A percentile compares a stretch with the other conserved stretches of the same genome.
These are phyloP conservation scores for Microplitis mediator DNA, from an alignment of 1,140 invertebrate genomes.

Conservation along the genomic window DNA sequence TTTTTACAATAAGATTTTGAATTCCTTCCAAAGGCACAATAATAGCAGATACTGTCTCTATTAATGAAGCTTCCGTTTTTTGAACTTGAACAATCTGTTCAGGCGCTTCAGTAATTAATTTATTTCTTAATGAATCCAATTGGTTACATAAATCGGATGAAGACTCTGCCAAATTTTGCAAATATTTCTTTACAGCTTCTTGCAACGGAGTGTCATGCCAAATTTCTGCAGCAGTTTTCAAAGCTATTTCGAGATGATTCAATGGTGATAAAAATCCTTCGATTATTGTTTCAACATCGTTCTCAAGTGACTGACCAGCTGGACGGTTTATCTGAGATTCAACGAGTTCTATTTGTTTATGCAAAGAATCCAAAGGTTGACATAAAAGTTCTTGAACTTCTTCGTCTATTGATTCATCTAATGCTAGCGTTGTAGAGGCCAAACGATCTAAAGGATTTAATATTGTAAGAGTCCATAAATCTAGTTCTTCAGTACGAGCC, in stretches of 20 bases:
- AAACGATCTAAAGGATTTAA: constrained; percentile 42
- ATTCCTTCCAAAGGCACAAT: constrained; percentile 44
- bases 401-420: constrained; percentile 42
- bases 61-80: constrained; percentile 43
- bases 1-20: constrained; percentile 21
- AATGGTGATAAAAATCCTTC: constrained; percentile 55
- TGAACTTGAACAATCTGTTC: constrained; percentile 20
- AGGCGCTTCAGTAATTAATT: constrained; percentile 14
- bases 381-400: constrained; percentile 36
- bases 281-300: constrained; percentile 48
- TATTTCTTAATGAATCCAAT: constrained; percentile 14
- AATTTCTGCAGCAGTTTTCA: constrained; percentile 39
- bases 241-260: constrained; percentile 45
- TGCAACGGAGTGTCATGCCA: constrained; percentile 1
- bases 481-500: constrained; percentile 21
- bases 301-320: constrained; percentile 43
- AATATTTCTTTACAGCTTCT: constrained; percentile 20
- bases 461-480: constrained; percentile 26
- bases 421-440: constrained; percentile 30
- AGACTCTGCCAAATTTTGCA: constrained; percentile 39
- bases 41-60: constrained; percentile 51
- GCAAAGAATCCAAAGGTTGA: constrained; percentile 48
- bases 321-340: constrained; percentile 43
- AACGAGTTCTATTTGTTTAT: constrained; percentile 48
- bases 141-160: constrained; percentile 36